Evolutionary conservation across 2,113 vertebrate genomes (phyloP).

Genomic region (Pseudorhombus dupliciocellatus): DNA sequence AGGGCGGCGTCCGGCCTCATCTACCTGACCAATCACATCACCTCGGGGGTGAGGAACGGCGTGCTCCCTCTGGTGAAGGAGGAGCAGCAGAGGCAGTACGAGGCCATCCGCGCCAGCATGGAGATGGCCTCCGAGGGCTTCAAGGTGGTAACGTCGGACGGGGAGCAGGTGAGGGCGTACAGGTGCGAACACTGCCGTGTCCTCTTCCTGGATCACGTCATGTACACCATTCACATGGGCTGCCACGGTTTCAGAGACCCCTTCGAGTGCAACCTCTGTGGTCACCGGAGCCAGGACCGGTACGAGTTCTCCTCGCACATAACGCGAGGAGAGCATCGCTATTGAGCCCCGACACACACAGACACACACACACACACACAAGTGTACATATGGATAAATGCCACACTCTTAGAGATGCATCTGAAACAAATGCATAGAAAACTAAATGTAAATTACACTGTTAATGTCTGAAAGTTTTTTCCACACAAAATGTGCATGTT

Average conservation of each 20-base stretch:
- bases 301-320: conserved; percentile 99
- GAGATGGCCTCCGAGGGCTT: conserved; percentile 87
- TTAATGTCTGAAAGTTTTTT: conserved; percentile 63
- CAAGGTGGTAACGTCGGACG: conserved; percentile 89
- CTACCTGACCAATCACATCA: conserved; percentile 96
- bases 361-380: conserved; percentile 18
- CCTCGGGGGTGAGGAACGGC: conserved; percentile 88
- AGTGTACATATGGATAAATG: conserved; percentile 18
- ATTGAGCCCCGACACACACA: conserved; percentile 62
- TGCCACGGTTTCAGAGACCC: conserved; percentile 98
- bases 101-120: conserved; percentile 83
- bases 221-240: conserved; percentile 99
- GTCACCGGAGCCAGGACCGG: conserved; percentile 96
- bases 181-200: conserved; percentile 95
- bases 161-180: conserved; percentile 91
- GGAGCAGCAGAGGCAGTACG: conserved; percentile 89
- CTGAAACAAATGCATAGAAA: conserved; percentile 32
- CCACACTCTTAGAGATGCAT: conserved; percentile 21
- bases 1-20: conserved; percentile 86
- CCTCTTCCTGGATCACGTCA: conserved; percentile 98
- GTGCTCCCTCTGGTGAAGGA: conserved; percentile 90
- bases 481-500: conserved; percentile 68
- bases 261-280: conserved; percentile 98
- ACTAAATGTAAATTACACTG: conserved; percentile 56
- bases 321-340: conserved; percentile 96